A percentile compares a stretch with the other conserved stretches of the same genome.
Conservation (phyloP, 2,113 vertebrate species). For the Mesembrinibis cayennensis region DNA sequence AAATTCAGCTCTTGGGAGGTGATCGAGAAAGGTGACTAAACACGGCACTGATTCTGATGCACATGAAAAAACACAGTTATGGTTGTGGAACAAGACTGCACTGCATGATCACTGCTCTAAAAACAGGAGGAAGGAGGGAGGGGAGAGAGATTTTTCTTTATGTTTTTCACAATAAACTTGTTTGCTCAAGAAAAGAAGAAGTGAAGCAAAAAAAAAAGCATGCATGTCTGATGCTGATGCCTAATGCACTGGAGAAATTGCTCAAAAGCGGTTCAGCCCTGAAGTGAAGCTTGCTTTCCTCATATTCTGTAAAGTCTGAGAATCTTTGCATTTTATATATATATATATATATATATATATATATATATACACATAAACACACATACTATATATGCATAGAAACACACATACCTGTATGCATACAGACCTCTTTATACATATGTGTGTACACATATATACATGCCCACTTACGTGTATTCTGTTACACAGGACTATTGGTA, state of each 20-base stretch:
- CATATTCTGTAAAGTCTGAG: neutral
- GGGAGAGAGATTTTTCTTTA: neutral
- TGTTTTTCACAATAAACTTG: neutral
- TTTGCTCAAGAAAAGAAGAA: conserved; percentile 26
- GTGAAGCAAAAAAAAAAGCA: neutral
- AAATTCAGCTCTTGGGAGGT: conserved; percentile 36
- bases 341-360: neutral
- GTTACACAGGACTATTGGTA: neutral
- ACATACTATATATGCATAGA: neutral
- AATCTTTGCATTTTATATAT: neutral
- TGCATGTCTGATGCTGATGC: conserved; percentile 27
- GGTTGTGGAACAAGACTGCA: neutral
- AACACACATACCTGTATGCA: neutral
- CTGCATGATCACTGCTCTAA: conserved; percentile 26
- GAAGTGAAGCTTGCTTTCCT: conserved; percentile 5
- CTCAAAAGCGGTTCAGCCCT: conserved; percentile 6
- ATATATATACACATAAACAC: neutral
- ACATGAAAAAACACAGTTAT: neutral
- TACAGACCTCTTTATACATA: neutral
- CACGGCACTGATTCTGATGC: neutral
- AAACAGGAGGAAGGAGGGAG: neutral
- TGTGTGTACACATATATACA: neutral
- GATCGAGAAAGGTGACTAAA: conserved; percentile 32
- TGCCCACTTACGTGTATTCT: neutral
- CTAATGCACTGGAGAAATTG: conserved; percentile 50